These are phyloP conservation scores for Pygoscelis adeliae DNA, from an alignment of 2,113 vertebrate species.

Conservation along the genomic window DNA sequence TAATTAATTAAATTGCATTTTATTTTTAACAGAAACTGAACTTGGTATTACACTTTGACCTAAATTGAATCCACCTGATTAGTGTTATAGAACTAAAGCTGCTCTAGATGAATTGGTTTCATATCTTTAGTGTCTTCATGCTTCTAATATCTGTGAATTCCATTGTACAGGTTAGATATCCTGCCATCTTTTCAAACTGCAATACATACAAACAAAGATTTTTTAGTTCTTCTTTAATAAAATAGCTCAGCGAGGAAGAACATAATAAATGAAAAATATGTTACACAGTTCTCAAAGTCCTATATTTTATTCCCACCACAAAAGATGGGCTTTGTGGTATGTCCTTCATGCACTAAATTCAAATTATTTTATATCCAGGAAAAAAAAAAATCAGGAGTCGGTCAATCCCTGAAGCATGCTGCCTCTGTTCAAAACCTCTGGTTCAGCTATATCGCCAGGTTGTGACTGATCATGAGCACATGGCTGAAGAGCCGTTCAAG, in stretches of 20 bases:
- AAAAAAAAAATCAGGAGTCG: background rate
- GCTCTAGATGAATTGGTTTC: background rate
- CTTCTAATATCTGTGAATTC: background rate
- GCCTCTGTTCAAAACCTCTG: background rate
- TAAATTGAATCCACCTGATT: background rate
- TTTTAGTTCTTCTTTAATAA: background rate
- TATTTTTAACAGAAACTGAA: conserved; percentile 2
- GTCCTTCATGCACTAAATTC: background rate
- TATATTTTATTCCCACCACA: background rate
- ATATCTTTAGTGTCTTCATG: background rate
- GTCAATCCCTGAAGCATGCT: background rate
- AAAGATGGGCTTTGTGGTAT: background rate
- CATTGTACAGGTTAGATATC: background rate
- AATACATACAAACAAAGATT: background rate
- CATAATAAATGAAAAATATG: background rate
- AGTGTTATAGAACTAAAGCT: background rate
- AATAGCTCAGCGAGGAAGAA: background rate
- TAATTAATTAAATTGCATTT: conserved; percentile 2
- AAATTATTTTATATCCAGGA: background rate
- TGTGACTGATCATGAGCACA: background rate
- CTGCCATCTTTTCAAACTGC: background rate
- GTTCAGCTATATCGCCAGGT: background rate
- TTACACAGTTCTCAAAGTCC: background rate
- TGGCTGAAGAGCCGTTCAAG: background rate
- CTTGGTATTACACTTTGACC: background rate